Evolutionary conservation across 2,113 vertebrate species (phyloP).

Genomic region (Upupa epops): DNA sequence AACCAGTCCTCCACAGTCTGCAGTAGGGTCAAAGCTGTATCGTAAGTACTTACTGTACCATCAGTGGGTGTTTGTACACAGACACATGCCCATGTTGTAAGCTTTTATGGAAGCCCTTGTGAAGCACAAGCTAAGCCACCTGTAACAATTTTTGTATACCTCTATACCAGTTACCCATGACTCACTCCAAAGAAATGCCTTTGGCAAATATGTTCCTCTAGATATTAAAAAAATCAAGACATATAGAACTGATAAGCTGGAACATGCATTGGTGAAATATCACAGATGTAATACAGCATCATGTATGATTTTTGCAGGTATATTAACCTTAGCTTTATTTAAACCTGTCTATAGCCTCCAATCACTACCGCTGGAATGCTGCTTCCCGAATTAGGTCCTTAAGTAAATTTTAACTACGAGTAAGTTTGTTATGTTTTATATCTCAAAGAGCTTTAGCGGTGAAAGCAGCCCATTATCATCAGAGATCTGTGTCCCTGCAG

Average conservation of each 20-base stretch:
- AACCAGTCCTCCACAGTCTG: not conserved
- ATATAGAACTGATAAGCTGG: not conserved
- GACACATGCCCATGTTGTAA: fast-evolving
- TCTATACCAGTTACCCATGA: not conserved
- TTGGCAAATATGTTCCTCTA: not conserved
- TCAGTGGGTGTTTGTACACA: not conserved
- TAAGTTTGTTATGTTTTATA: not conserved
- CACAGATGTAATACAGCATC: not conserved
- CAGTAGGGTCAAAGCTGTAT: not conserved
- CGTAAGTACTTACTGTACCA: no score
- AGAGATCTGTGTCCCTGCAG: not conserved
- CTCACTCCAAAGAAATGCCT: not conserved
- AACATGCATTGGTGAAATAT: not conserved
- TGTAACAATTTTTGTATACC: not conserved
- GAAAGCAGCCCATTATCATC: slow-evolving; percentile 1
- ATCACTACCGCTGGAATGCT: not conserved
- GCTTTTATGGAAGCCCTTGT: fast-evolving
- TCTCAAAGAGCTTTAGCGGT: not conserved
- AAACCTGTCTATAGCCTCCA: not conserved
- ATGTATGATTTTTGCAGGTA: not conserved
- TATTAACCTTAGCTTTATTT: not conserved
- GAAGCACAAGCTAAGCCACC: not conserved
- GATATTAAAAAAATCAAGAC: not conserved
- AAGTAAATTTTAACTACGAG: not conserved
- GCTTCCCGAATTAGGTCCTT: not conserved